Evolutionary conservation across 2,797 vertebrate genomes (phyloP).

Genomic region (Anas acuta): DNA sequence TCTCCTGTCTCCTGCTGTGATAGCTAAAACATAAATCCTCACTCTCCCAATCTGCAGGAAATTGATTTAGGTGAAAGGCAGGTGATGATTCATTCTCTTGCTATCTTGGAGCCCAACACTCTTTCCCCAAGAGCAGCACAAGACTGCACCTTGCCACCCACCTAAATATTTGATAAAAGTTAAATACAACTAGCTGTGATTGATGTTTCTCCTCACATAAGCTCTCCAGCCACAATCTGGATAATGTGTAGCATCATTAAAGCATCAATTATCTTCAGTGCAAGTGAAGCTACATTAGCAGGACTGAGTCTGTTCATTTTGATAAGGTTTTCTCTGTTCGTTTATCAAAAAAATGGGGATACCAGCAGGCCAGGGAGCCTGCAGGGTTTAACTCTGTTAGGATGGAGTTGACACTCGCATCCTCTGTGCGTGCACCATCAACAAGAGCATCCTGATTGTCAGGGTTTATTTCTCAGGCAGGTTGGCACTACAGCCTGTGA

Average conservation of each 20-base stretch:
- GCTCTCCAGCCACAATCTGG: neutral
- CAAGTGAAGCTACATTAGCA: neutral
- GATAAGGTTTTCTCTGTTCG: slow-evolving; percentile 47
- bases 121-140: neutral
- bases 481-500: neutral
- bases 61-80: neutral
- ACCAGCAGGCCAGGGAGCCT: neutral
- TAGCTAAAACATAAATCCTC: neutral
- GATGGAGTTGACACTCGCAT: neutral
- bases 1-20: neutral
- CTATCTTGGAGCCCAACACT: accelerated
- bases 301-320: slow-evolving; percentile 40
- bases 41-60: neutral
- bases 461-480: neutral
- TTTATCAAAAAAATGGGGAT: slow-evolving; percentile 7
- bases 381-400: neutral
- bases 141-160: neutral
- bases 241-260: neutral
- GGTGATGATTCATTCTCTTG: neutral
- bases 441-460: neutral
- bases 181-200: neutral
- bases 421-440: neutral
- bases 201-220: slow-evolving; percentile 23
- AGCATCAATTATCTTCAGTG: slow-evolving; percentile 63
- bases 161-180: neutral